These are phyloP conservation scores for Malacoraja senta DNA, from an alignment of 2,797 vertebrate genomes.

Conservation along the genomic window DNA sequence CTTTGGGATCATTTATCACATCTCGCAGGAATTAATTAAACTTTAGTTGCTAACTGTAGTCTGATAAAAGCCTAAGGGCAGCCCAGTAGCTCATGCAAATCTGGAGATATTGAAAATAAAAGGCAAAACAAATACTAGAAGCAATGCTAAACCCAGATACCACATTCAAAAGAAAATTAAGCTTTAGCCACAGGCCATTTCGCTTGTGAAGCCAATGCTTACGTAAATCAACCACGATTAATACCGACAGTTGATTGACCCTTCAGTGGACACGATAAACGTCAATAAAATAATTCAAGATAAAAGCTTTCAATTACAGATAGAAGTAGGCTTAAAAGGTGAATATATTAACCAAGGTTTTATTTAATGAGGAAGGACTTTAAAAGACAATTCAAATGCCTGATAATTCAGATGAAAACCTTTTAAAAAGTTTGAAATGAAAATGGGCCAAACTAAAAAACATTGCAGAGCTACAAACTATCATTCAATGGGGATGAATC, in stretches of 20 bases:
- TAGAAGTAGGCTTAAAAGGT: background rate
- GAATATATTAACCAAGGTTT: background rate
- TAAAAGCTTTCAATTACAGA: slow-evolving; percentile 3
- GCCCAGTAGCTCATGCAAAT: slow-evolving; percentile 32
- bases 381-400: background rate
- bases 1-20: background rate
- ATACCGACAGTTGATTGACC: slow-evolving; percentile 8
- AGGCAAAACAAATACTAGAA: slow-evolving; percentile 5
- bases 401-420: background rate
- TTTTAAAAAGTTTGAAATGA: background rate
- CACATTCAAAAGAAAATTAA: slow-evolving; percentile 9
- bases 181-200: slow-evolving; percentile 21
- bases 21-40: slow-evolving; percentile 23
- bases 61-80: slow-evolving; percentile 27
- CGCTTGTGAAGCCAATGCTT: slow-evolving; percentile 2
- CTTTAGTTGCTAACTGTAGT: background rate
- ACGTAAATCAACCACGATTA: slow-evolving; percentile 11
- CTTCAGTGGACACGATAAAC: background rate
- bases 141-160: slow-evolving; percentile 17
- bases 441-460: background rate
- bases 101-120: background rate
- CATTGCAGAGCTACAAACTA: background rate
- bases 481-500: background rate
- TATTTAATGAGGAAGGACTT: background rate
- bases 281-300: slow-evolving; percentile 12